phyloP scores from a whole-genome alignment of 1,140 invertebrate genomes.

The Andrena cerasifolii region DNA sequence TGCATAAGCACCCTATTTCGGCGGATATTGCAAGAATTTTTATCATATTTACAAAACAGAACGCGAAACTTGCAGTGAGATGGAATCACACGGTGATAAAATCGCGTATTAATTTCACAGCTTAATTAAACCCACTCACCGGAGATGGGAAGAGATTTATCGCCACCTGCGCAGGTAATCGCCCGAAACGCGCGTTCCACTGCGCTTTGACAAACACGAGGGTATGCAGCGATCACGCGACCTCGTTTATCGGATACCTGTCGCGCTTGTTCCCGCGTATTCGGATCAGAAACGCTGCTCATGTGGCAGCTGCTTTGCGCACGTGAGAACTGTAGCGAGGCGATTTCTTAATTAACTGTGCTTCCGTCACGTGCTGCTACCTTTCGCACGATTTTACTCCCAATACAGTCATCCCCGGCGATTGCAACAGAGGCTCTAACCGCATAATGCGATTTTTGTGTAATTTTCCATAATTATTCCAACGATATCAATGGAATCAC shows the following conservation, averaged over 20 bases:
- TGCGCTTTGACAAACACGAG: background rate
- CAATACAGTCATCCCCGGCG: background rate
- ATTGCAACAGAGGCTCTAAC: slow-evolving; percentile 1
- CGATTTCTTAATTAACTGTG: background rate
- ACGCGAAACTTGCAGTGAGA: background rate
- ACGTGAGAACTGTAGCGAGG: background rate
- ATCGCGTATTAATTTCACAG: background rate
- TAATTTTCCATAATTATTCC: background rate
- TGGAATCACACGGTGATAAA: background rate
- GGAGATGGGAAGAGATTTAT: background rate
- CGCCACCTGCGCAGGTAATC: background rate
- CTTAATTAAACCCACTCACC: background rate
- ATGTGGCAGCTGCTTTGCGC: background rate
- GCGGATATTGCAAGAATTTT: background rate
- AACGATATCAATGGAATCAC: slow-evolving; percentile 9
- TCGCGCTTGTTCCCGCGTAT: background rate
- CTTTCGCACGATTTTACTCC: slow-evolving; percentile 17
- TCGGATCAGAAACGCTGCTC: background rate
- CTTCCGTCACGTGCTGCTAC: background rate
- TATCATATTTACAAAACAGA: background rate
- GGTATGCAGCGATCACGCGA: background rate
- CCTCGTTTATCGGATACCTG: background rate
- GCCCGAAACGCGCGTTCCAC: background rate
- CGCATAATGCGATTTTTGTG: background rate
- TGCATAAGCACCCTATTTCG: background rate